Percentiles rank a stretch among this genome's conserved stretches.
phyloP scores from a whole-genome alignment of 1,140 invertebrate genomes.

The Berghia stephanieae region DNA sequence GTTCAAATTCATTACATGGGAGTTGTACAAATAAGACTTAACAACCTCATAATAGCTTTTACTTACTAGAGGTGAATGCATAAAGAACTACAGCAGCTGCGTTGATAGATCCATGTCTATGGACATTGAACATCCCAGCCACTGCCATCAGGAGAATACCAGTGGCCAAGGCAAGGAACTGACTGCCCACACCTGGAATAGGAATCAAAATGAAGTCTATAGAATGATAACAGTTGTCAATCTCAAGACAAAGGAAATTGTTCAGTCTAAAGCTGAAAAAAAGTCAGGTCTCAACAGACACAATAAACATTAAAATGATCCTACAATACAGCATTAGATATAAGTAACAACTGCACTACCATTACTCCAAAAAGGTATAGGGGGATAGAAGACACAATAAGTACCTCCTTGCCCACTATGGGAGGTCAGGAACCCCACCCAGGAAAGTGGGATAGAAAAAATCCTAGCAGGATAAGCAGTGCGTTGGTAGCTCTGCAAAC shows the following conservation, averaged over 20 bases:
- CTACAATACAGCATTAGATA: not conserved
- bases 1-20: not conserved
- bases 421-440: no score
- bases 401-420: no score
- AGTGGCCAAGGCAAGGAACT: constrained; percentile 69
- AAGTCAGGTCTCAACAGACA: no score
- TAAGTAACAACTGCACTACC: not conserved
- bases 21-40: not conserved
- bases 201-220: constrained; percentile 10
- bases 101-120: constrained; percentile 70
- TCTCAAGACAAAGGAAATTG: no score
- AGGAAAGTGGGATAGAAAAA: no score
- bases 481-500: no score
- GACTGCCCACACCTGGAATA: constrained; percentile 67
- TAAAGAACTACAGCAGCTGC: constrained; percentile 70
- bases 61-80: constrained; percentile 69
- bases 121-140: constrained; percentile 70
- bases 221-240: no score
- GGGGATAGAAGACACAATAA: no score
- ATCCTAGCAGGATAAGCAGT: no score
- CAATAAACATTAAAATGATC: not conserved
- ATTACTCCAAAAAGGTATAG: no score
- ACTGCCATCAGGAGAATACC: constrained; percentile 70
- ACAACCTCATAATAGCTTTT: no score
- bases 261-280: no score